Conservation (phyloP, 2,888 invertebrate genomes). For the Dryobotodes eremita region DNA sequence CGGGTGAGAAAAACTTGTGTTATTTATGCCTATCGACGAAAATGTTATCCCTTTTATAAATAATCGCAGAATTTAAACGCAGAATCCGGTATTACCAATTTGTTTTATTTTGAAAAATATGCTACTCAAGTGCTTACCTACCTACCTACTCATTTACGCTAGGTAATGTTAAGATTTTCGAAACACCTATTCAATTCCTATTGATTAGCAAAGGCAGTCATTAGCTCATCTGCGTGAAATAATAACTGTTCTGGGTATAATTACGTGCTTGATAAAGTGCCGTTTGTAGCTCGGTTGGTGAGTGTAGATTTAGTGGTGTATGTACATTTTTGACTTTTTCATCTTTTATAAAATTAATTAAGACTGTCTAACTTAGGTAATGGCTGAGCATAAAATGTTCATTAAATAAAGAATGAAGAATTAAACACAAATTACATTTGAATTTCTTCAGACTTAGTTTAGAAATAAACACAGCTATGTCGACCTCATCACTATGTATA, state of each 20-base stretch:
- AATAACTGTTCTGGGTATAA: background rate
- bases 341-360: background rate
- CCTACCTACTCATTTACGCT: background rate
- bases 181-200: background rate
- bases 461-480: conserved; percentile 5
- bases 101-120: background rate
- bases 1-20: conserved; percentile 66
- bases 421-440: background rate
- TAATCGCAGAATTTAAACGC: background rate
- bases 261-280: background rate
- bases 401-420: background rate
- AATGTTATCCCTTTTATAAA: background rate
- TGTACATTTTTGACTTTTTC: background rate
- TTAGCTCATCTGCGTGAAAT: background rate
- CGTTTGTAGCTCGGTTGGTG: background rate
- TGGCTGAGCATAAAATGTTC: background rate
- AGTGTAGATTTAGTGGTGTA: background rate
- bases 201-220: background rate
- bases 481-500: conserved; percentile 12
- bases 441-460: conserved; percentile 1
- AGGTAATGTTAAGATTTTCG: background rate
- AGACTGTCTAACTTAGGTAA: no score
- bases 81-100: background rate
- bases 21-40: background rate
- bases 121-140: background rate